phyloP scores from a whole-genome alignment of 2,797 vertebrate genomes.

The Gymnothorax reevesii region DNA sequence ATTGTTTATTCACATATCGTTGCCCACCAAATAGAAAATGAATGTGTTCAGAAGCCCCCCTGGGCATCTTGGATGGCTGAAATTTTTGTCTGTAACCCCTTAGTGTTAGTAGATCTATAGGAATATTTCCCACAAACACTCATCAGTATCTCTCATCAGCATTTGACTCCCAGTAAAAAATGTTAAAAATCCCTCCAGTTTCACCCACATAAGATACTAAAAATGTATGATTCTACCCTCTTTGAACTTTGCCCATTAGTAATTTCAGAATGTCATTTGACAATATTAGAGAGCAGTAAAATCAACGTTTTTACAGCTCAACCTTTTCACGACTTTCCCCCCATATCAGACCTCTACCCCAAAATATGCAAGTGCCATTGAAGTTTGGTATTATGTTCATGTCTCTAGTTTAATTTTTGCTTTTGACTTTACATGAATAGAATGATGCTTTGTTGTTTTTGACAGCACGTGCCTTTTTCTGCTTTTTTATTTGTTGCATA shows the following conservation, averaged over 20 bases:
- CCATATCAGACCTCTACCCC: slow-evolving; percentile 38
- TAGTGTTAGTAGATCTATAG: slow-evolving; percentile 27
- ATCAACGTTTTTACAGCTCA: neutral
- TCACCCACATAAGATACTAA: slow-evolving; percentile 28
- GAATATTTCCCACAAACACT: neutral
- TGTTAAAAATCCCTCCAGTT: neutral
- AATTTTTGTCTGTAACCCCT: slow-evolving; percentile 45
- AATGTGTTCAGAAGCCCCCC: slow-evolving; percentile 42
- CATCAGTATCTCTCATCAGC: neutral
- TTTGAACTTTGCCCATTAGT: neutral
- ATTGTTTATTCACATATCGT: slow-evolving; percentile 65
- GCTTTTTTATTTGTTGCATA: slow-evolving; percentile 67
- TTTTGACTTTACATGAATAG: slow-evolving; percentile 38
- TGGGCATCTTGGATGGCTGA: slow-evolving; percentile 53
- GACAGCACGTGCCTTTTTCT: slow-evolving; percentile 82
- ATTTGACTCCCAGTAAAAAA: neutral
- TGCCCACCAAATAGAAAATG: slow-evolving; percentile 51
- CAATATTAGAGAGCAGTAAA: neutral
- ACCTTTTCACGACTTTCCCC: neutral
- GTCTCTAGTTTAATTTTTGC: slow-evolving; percentile 59
- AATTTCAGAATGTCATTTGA: neutral
- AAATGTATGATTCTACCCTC: neutral
- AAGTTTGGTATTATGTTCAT: slow-evolving; percentile 56
- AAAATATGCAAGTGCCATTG: slow-evolving; percentile 67
- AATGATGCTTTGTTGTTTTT: slow-evolving; percentile 59